These are phyloP conservation scores for Gallirallus australis DNA, from an alignment of 2,797 vertebrate genomes.

Conservation along the genomic window DNA sequence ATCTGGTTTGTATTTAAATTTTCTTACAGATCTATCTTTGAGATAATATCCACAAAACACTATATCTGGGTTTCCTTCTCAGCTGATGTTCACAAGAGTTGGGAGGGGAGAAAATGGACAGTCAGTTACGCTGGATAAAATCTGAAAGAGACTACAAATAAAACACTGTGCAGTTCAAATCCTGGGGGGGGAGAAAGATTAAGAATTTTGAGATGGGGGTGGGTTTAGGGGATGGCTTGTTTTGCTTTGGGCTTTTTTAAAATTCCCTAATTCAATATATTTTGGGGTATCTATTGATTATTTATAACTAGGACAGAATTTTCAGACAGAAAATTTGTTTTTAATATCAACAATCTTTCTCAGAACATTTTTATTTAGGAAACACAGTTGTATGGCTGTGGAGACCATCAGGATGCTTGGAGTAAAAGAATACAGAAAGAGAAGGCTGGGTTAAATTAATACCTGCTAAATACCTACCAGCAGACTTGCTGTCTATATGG, in stretches of 20 bases:
- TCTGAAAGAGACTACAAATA: not conserved
- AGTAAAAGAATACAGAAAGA: constrained; percentile 15
- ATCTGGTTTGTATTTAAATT: not conserved
- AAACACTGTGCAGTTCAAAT: constrained; percentile 2
- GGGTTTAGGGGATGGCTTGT: too few species aligned
- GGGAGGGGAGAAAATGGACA: not conserved
- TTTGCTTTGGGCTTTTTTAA: too few species aligned
- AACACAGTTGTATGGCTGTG: not conserved
- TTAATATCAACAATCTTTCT: constrained; percentile 33
- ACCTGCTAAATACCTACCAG: constrained; percentile 63
- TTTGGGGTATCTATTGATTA: not conserved
- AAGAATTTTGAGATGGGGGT: not conserved
- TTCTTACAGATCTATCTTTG: not conserved
- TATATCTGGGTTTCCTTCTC: not conserved
- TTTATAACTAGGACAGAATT: not conserved
- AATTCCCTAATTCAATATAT: not conserved
- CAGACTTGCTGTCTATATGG: constrained; percentile 51
- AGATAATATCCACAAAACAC: not conserved
- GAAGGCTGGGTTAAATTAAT: constrained; percentile 66
- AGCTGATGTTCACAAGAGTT: not conserved
- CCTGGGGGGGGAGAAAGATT: not conserved
- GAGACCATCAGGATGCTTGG: not conserved
- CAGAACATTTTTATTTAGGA: constrained; percentile 37
- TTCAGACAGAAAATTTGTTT: constrained; percentile 16
- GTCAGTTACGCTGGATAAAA: not conserved